Conservation (phyloP, 2,888 invertebrate genomes). For the Tanytarsus gracilentus region DNA sequence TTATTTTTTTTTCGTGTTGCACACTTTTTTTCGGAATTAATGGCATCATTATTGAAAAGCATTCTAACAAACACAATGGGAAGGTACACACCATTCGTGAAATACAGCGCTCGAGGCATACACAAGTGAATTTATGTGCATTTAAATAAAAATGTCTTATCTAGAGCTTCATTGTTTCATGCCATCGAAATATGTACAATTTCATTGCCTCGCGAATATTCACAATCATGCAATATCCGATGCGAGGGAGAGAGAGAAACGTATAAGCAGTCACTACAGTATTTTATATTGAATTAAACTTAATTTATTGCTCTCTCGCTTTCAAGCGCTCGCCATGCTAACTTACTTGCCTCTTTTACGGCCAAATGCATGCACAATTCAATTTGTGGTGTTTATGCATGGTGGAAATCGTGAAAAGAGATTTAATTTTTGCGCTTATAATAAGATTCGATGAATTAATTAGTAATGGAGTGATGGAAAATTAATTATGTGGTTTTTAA, state of each 20-base stretch:
- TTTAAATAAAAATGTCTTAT: constrained; percentile 8
- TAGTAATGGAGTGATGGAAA: too few species aligned
- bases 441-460: too few species aligned
- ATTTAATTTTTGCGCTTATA: too few species aligned
- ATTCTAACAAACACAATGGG: background rate
- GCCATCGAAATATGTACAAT: background rate
- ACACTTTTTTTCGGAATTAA: background rate
- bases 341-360: too few species aligned
- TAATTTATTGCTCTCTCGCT: background rate
- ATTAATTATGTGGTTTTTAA: too few species aligned
- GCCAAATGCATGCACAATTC: too few species aligned
- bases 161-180: constrained; percentile 8
- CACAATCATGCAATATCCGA: background rate
- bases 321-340: background rate
- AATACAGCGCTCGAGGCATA: constrained; percentile 4
- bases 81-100: background rate
- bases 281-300: constrained; percentile 6
- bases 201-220: background rate
- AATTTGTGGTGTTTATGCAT: background rate
- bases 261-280: background rate
- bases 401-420: background rate
- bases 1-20: too few species aligned
- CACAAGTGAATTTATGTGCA: constrained; percentile 11
- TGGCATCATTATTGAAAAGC: constrained; percentile 4
- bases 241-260: too few species aligned